Evolutionary conservation across 2,888 invertebrate genomes (phyloP), one percentile per base, ranked within the genome.

Genomic region (Melangyna quadrimaculata): DNA sequence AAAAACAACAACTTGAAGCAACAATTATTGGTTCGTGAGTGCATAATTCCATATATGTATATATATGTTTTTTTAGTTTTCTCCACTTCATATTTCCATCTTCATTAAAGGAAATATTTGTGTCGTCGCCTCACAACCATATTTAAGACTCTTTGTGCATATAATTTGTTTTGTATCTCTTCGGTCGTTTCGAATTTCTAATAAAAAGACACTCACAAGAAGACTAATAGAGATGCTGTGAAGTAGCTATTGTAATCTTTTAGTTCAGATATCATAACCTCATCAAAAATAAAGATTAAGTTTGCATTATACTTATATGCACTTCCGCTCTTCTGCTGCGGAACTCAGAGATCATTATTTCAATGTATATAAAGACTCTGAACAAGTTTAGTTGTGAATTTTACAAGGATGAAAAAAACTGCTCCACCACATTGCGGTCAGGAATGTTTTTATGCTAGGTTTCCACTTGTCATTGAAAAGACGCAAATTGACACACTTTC

Each of bases 1-100:
- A 24, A 77, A 43, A 40, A 53, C 59, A n/a, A n/a, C n/a, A n/a
- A 67, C 71, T 77, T 72, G 51, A 27, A 40, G 22, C 67, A 78
- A 82, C 82, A 82, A 78, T 73, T 77, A 78, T 73, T 77, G 72
- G 67, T 69, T 67, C 59, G 17, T 72, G n/a, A n/a, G n/a, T n/a
- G n/a, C n/a, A n/a, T n/a, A n/a, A n/a, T n/a, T n/a, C n/a, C 71
- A 22, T 82, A 69, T 27, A 61, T 9, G 40, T 43, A 27, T 17
- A 14, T 12, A 32, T 1, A 32, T 45, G 63, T 80, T 72, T 67
- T 77, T 71, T 51, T 27, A 17, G 5, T 9, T 53, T 35, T 72
- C 57, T 67, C 43, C 61, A 43, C 29, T 29, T 51, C 17, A 61
- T 69, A 9, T 29, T 78, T 78, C 63, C 43, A 63, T 70, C 51